Evolutionary conservation across 1,140 invertebrate genomes (phyloP), one percentile per base, ranked within the genome.

Genomic region (Lethocerus indicus): DNA sequence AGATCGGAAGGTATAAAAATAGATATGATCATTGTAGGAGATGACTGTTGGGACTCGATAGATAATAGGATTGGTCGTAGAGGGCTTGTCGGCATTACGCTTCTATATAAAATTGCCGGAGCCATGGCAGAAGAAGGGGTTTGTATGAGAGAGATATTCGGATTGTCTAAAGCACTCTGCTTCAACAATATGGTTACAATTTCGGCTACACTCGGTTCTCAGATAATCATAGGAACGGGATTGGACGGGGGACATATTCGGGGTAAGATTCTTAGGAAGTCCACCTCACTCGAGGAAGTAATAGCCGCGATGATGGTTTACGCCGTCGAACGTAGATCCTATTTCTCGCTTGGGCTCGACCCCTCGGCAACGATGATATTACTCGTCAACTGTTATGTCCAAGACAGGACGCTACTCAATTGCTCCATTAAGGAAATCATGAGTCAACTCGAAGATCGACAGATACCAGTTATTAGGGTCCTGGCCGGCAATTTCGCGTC

Each of bases 41-140:
- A 42, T 24, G 40, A 42, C 21, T 42, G 40, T 24, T 42, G 20
- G 5, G 40, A 42, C 23, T 42, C 40, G 23, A 24, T 20, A 3
- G n/a, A 24, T 14, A 13, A n/a, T 4, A 20, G 13, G 16, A 24
- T 42, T 42, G 40, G 40, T 20, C 25, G 25, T 20, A 2, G 24
- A 5, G 42, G 42, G 1, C 23, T 16, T 44, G 25, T 16, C 18
- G 42, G 42, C 16, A 44, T 44, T 4, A 14, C 29, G 18, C 14
- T 44, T 27, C 42, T 28, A 44, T 44, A 28, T 44, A 44, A 44
- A 26, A 14, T 44, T 44, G 42, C 42, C 6, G 23, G 14, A 14
- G 42, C 23, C 18, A 44, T 44, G 42, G 42, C 42, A 13, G 24
- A 24, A 44, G 25, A 44, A 23, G 42, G 42, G 5, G 21, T 14